Base-by-base conservation (phyloP, 1,140 invertebrate genomes). In the Zaprionus ornatus region DNA sequence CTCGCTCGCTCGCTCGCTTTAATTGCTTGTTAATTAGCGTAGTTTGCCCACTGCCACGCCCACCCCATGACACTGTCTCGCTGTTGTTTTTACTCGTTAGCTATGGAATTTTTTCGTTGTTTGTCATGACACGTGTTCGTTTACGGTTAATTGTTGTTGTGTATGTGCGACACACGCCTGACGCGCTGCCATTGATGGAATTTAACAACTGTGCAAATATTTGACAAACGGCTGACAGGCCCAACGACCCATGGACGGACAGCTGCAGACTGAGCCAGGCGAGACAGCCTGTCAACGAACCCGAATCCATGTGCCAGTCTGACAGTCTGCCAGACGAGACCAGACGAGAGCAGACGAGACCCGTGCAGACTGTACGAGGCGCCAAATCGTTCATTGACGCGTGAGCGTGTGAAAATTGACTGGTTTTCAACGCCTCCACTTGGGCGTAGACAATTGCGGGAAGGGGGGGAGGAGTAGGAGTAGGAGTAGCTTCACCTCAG, bases 1-100 rank as follows among this genome's bases (percentile, higher is more conserved):
- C 15, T n/a, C 0, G 35, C 40, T 17, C 40, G 5, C 37, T 13
- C 35, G 4, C 37, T 29, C 65, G 54, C 21, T 76, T 65, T 88
- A 88, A 88, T 88, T 90, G 84, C 71, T 73, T 65, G 68, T 90
- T 88, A 88, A 87, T 88, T 90, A 90, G 85, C 80, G 77, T 80
- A 79, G 80, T 84, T 77, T 72, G 63, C 25, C 54, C 55, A 42
- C 60, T 32, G 62, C 68, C 74, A 77, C 69, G 74, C 64, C 63
- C 40, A 21, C 25, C 25, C n/a, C 35, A 25, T 74, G 21, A 10
- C 37, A 42, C n/a, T 40, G 57, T 57, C 27, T 32, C 32, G 35
- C 19, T 35, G 37, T 65, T 59, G 56, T 63, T 56, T 64, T 65
- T 10, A 7, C 57, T 77, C 55, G 57, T 57, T 57, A 42, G 64